A percentile compares a stretch with the other conserved stretches of the same genome.
Conservation (phyloP, 2,888 invertebrate genomes). For the Tinea trinotella region DNA sequence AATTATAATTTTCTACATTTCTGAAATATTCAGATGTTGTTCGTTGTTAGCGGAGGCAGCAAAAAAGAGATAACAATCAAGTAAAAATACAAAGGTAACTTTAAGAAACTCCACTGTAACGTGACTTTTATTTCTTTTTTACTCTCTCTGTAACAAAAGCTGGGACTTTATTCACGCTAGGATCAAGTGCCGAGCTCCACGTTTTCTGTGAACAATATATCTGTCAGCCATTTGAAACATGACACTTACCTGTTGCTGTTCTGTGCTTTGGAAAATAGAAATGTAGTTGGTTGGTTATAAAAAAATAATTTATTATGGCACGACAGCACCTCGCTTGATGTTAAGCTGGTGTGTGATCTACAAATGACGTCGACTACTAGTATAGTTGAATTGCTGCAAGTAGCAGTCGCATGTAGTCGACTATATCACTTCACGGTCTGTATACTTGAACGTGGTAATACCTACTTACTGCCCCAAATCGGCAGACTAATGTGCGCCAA, state of each 20-base stretch:
- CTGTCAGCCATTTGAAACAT: constrained; percentile 11
- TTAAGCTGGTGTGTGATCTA: too few species aligned
- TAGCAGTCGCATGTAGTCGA: too few species aligned
- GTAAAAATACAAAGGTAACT: not conserved
- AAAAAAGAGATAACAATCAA: not conserved
- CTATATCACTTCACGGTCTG: too few species aligned
- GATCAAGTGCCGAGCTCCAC: constrained; percentile 8
- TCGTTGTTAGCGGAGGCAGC: not conserved
- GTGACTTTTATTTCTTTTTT: constrained; percentile 2
- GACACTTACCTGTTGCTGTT: constrained; percentile 13
- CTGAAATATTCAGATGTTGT: not conserved
- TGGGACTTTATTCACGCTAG: not conserved
- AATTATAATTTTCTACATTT: not conserved
- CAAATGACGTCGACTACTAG: too few species aligned
- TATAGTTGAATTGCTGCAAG: too few species aligned
- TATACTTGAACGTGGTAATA: too few species aligned
- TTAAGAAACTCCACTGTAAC: not conserved
- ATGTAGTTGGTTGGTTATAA: too few species aligned
- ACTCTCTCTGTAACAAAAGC: constrained; percentile 8
- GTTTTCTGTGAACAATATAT: constrained; percentile 6
- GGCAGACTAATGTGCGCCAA: too few species aligned
- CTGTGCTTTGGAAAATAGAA: not conserved
- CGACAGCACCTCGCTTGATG: too few species aligned
- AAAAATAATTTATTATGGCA: too few species aligned
- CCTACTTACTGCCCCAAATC: too few species aligned